Evolutionary conservation across 2,888 invertebrate species (phyloP).

Genomic region (Harpagoxenus sublaevis): DNA sequence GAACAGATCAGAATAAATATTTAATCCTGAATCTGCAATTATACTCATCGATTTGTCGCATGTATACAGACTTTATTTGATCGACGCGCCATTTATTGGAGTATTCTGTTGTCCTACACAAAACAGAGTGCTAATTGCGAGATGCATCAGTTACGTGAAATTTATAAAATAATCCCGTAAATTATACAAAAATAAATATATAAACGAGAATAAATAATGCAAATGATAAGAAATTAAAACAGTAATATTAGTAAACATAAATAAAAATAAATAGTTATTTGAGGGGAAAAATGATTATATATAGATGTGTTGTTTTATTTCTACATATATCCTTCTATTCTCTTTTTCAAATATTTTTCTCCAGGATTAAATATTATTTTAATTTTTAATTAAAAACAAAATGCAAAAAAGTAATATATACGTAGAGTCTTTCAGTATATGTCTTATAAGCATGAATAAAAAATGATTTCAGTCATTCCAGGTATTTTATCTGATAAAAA

Average conservation of each 20-base stretch:
- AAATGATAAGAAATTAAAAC: neutral
- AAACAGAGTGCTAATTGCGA: neutral
- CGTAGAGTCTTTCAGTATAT: too few species aligned
- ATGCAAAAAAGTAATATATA: too few species aligned
- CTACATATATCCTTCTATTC: too few species aligned
- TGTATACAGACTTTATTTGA: neutral
- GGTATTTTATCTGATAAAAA: neutral
- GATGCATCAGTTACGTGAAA: neutral
- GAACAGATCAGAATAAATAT: neutral
- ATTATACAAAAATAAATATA: neutral
- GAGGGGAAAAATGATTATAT: too few species aligned
- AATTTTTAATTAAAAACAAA: too few species aligned
- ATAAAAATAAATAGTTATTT: neutral
- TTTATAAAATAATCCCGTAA: neutral
- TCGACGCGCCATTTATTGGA: neutral
- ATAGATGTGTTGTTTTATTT: too few species aligned
- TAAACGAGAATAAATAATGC: neutral
- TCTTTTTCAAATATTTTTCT: too few species aligned
- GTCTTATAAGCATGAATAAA: neutral
- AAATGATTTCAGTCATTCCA: neutral
- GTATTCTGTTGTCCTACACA: neutral
- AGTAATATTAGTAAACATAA: neutral
- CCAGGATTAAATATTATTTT: too few species aligned
- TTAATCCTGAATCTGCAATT: neutral
- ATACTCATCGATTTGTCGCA: constrained; percentile 4